Evolutionary conservation across 64 coral and sea anemone genomes (phyloP).

Genomic region (Porites lutea): DNA sequence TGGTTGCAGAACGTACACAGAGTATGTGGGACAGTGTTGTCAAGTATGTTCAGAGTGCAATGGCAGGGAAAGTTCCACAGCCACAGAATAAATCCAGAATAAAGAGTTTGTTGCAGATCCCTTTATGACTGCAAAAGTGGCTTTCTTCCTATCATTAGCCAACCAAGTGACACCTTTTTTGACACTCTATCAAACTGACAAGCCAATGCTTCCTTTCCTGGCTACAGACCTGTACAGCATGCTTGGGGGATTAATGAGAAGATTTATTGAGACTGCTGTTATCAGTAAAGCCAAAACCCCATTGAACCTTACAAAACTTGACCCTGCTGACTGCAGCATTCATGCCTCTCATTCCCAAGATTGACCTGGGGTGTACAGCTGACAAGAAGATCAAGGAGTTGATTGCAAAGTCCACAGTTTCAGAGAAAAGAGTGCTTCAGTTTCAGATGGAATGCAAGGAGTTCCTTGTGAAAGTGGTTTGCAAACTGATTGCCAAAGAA

Average conservation of each 20-base stretch:
- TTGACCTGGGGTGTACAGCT: constrained; percentile 62
- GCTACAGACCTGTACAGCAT: constrained; percentile 58
- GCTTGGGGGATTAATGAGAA: constrained; percentile 75
- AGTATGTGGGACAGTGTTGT: constrained; percentile 62
- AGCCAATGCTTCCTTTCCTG: constrained; percentile 72
- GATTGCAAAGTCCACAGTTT: constrained; percentile 27
- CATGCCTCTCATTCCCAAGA: constrained; percentile 39
- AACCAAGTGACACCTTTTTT: constrained; percentile 66
- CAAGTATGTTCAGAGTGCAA: constrained; percentile 74
- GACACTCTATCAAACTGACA: constrained; percentile 80
- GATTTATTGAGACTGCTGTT: constrained; percentile 47
- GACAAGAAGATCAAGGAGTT: constrained; percentile 47
- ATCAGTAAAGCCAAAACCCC: constrained; percentile 36
- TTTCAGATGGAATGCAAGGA: constrained; percentile 59
- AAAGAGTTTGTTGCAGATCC: constrained; percentile 64
- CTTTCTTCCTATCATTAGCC: constrained; percentile 68
- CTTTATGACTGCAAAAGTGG: constrained; percentile 57
- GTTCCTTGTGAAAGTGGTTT: constrained; percentile 38
- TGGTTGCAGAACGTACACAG: constrained; percentile 73
- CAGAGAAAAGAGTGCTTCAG: constrained; percentile 43
- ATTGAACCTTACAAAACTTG: constrained; percentile 55
- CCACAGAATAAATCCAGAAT: constrained; percentile 77
- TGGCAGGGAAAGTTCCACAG: constrained; percentile 55
- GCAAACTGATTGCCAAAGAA: constrained; percentile 39
- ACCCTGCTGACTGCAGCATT: constrained; percentile 40